Evolutionary conservation across 1,140 invertebrate genomes (phyloP).

Genomic region (Dendrolimus kikuchii): DNA sequence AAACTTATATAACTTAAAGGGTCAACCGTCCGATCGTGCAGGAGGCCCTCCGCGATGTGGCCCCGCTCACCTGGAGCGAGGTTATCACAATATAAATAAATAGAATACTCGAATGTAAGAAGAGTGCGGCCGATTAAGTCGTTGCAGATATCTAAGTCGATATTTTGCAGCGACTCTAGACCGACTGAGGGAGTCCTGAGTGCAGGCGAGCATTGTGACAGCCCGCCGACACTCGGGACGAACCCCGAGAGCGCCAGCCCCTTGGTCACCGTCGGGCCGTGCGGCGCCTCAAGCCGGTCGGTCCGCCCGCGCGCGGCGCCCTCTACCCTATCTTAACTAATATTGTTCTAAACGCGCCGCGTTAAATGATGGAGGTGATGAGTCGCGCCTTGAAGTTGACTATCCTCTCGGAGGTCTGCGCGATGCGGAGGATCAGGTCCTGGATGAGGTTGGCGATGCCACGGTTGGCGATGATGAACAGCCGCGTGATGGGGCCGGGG

Average conservation of each 20-base stretch:
- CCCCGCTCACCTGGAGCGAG: background rate
- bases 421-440: conserved; percentile 88
- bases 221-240: no score
- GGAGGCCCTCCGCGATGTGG: background rate
- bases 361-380: conserved; percentile 89
- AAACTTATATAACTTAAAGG: no score
- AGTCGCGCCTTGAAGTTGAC: conserved; percentile 93
- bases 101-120: background rate
- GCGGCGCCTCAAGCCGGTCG: conserved; percentile 16
- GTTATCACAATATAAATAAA: background rate
- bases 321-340: conserved; percentile 33
- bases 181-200: no score
- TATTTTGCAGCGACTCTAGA: no score
- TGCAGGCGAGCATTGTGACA: no score
- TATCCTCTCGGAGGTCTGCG: conserved; percentile 89
- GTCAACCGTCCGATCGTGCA: background rate
- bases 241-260: no score
- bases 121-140: no score
- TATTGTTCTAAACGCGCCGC: conserved; percentile 39
- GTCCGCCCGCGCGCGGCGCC: conserved; percentile 19
- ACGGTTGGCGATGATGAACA: conserved; percentile 87
- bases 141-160: no score
- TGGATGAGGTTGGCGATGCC: conserved; percentile 88
- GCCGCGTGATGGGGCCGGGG: conserved; percentile 86
- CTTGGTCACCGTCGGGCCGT: no score